Evolutionary conservation across 2,888 invertebrate species (phyloP), one percentile per base, ranked within the genome.

Genomic region (Cordilura impudica): DNA sequence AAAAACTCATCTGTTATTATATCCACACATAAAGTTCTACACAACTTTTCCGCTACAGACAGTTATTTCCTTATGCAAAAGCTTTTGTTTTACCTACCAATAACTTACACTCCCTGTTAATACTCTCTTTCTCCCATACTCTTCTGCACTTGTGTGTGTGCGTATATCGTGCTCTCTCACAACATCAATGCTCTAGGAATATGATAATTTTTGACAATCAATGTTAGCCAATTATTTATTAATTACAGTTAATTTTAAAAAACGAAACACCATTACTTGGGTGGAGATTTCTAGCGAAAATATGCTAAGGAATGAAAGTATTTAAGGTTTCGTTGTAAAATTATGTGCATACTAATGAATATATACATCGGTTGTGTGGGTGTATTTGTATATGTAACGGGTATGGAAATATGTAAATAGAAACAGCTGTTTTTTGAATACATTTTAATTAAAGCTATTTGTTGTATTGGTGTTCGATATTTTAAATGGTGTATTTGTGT

Each of bases 181-280:
- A 45, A n/a, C 2, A 12, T 39, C n/a, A 2, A 1, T 4, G 35
- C 16, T 29, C 26, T 53, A 7, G 18, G 53, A 21, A 63, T 72
- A 63, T 63, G 43, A 54, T 63, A 49, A 63, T 53, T 70, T 60
- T 39, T 23, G n/a, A 76, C 74, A 84, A 84, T 85, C 84, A 83
- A 65, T 82, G 82, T 72, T 77, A 49, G 67, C 77, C 82, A 84
- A 83, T 84, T 83, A 83, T 80, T 82, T 79, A 84, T 82, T 81
- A 84, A 83, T 85, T 84, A 85, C 81, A 56, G 74, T 70, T 76
- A 73, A 18, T 51, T 49, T 8, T 23, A n/a, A n/a, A n/a, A n/a
- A n/a, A n/a, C n/a, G n/a, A n/a, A n/a, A n/a, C n/a, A n/a, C n/a
- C n/a, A n/a, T n/a, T n/a, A n/a, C n/a, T n/a, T n/a, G n/a, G n/a